Percentiles rank a stretch among this genome's conserved stretches.
These are phyloP conservation scores for Ornithorhynchus anatinus DNA, from an alignment of 2,113 vertebrate genomes.

Conservation along the genomic window DNA sequence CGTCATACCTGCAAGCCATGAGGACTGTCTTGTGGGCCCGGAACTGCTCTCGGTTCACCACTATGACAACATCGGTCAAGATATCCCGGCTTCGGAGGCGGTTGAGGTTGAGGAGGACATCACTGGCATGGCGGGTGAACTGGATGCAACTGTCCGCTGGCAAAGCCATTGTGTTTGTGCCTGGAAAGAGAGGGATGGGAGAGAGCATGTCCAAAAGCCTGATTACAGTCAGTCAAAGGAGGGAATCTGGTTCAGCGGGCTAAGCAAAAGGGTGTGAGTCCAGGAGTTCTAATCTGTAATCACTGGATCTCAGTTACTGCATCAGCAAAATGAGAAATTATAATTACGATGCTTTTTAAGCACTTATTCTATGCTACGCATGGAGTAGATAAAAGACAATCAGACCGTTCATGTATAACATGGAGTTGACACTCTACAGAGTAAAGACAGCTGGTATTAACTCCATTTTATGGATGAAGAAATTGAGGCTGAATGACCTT, in stretches of 20 bases:
- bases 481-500: no score
- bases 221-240: constrained; percentile 1
- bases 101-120: constrained; percentile 96
- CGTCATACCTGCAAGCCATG: constrained; percentile 95
- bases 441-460: no score
- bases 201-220: constrained; percentile 13
- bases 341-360: background rate
- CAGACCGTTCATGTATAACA: background rate
- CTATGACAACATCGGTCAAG: constrained; percentile 93
- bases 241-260: background rate
- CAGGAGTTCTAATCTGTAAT: background rate
- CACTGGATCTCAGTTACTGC: background rate
- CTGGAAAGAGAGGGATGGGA: constrained; percentile 16
- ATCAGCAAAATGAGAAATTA: background rate
- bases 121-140: constrained; percentile 95
- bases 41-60: constrained; percentile 95
- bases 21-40: constrained; percentile 97
- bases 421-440: no score
- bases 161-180: constrained; percentile 88
- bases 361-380: background rate
- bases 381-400: background rate
- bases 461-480: no score
- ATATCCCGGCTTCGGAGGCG: constrained; percentile 93
- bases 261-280: background rate
- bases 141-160: constrained; percentile 98